Conservation (phyloP, 2,888 invertebrate species). For the Eupithecia vulgata region DNA sequence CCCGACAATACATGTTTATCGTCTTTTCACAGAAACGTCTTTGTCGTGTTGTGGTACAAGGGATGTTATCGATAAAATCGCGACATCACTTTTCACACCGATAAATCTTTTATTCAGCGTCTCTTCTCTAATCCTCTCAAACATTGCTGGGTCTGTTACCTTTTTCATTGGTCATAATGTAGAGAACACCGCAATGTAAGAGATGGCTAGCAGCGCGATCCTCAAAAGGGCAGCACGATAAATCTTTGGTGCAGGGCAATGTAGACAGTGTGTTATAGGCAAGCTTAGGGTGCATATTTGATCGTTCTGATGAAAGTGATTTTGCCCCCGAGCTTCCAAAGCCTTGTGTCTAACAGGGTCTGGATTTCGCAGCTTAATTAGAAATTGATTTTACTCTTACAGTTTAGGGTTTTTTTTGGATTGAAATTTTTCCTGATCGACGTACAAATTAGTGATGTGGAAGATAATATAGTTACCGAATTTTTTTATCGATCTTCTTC, state of each 20-base stretch:
- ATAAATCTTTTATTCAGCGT: conserved; percentile 17
- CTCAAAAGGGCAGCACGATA: neutral
- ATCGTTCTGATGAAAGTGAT: conserved; percentile 63
- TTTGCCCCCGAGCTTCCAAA: conserved; percentile 46
- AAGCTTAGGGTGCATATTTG: conserved; percentile 78
- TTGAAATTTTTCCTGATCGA: neutral
- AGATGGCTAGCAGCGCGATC: neutral
- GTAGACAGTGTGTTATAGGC: conserved; percentile 66
- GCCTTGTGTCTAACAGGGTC: conserved; percentile 44
- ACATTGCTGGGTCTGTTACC: conserved; percentile 44
- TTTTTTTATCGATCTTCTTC: no score
- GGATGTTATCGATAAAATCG: conserved; percentile 75
- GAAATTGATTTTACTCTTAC: conserved; percentile 39
- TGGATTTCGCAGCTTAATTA: conserved; percentile 41
- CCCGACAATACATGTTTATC: conserved; percentile 47
- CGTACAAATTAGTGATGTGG: neutral
- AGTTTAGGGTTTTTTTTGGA: neutral
- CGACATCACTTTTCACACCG: conserved; percentile 54
- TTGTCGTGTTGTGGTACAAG: conserved; percentile 59
- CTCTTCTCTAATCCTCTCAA: conserved; percentile 10
- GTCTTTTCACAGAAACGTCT: conserved; percentile 51
- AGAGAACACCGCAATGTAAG: conserved; percentile 33
- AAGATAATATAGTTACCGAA: no score
- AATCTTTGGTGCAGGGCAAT: conserved; percentile 46
- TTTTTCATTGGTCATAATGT: neutral